Base-by-base conservation (phyloP, 1,140 invertebrate genomes). In the Chrysoperla carnea region DNA sequence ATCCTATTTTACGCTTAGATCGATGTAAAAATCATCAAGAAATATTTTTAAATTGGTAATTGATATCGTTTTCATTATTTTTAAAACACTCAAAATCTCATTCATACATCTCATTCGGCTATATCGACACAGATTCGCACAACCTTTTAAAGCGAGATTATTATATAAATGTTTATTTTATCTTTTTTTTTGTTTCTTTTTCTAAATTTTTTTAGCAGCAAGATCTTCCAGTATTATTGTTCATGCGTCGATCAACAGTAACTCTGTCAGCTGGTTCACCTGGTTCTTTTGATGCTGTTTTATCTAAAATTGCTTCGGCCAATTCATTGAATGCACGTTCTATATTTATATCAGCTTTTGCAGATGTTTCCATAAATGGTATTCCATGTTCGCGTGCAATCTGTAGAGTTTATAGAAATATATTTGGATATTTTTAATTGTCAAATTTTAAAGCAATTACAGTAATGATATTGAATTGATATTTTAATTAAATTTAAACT, bases 331-430 rank as follows among this genome's bases (percentile, higher is more conserved):
- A 99, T 40, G 93, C 93, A 56, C 81, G 78, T 57, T 99, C 94
- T 45, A 99, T 95, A 65, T 99, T 98, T 55, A 95, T 87, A 56
- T 95, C 93, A 43, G 89, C 85, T 66, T 98, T 98, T 33, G 95
- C 95, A 51, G 92, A 96, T 14, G 95, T 99, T 71, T 99, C 95
- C 79, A 98, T 84, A 70, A 99, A 99, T 58, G 88, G 81, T 50
- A 98, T 95, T 48, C 88, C 78, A 70, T 98, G 92, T 65, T 98
- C 92, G 58, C 87, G 69, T n/a, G 93, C 94, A 72, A 98, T 90
- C 81, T 94, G 61, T 40, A 54, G 50, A 41, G 45, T 43, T 36
- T 45, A 41, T n/a, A n/a, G n/a, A n/a, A 6, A 37, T 42, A 39
- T 33, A 36, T 23, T 15, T 11, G 12, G 29, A 29, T 43, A 6